Evolutionary conservation across 2,113 vertebrate species (phyloP).

Genomic region (Cricetomys ansorgei): DNA sequence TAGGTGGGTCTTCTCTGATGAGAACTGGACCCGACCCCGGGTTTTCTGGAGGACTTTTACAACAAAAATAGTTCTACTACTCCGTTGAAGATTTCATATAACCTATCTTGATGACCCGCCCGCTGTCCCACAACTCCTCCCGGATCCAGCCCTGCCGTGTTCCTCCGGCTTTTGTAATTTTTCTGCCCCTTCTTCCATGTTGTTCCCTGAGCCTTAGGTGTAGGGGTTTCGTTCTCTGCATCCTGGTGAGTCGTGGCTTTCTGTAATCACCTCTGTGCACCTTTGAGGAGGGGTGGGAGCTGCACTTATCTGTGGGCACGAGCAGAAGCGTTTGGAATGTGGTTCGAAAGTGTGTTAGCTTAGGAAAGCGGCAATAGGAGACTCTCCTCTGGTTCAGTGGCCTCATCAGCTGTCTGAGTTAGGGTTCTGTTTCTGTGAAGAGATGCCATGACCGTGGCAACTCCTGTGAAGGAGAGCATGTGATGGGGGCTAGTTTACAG

Average conservation of each 20-base stretch:
- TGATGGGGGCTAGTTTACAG: no score
- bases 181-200: background rate
- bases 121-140: background rate
- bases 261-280: background rate
- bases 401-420: no score
- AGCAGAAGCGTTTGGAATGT: background rate
- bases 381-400: background rate
- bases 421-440: no score
- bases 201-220: background rate
- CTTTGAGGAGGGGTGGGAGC: background rate
- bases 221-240: background rate
- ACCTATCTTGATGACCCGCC: background rate
- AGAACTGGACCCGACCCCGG: background rate
- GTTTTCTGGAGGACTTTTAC: background rate
- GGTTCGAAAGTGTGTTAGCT: background rate
- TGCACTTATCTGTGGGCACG: background rate
- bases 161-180: background rate
- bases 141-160: background rate
- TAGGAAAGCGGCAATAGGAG: background rate
- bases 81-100: background rate
- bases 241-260: background rate
- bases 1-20: background rate
- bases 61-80: background rate
- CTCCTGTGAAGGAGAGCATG: no score
- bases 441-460: no score